Percentiles rank a stretch among this genome's conserved stretches.
phyloP scores from a whole-genome alignment of 2,888 invertebrate species.

The Apocheima hispidaria region DNA sequence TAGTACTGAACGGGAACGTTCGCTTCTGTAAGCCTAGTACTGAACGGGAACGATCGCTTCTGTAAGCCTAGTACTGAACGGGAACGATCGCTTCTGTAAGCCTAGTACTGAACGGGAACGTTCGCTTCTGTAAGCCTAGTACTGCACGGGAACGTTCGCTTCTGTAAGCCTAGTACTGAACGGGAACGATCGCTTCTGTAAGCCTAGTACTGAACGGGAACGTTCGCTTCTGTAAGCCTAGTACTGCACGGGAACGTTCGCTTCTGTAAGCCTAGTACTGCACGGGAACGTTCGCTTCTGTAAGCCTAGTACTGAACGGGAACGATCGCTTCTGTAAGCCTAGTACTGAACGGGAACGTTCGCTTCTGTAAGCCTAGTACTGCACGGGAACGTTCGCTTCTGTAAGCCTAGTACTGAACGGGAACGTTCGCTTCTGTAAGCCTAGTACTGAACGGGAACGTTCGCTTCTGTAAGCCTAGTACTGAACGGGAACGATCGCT shows the following conservation, averaged over 20 bases:
- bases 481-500: not conserved
- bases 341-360: slow-evolving; percentile 44
- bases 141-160: no score
- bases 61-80: no score
- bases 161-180: no score
- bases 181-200: no score
- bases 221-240: slow-evolving; percentile 89
- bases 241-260: slow-evolving; percentile 80
- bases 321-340: no score
- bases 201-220: no score
- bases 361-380: slow-evolving; percentile 73
- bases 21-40: no score
- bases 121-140: no score
- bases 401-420: slow-evolving; percentile 38
- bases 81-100: slow-evolving; percentile 90
- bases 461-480: not conserved
- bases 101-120: slow-evolving; percentile 84
- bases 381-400: not conserved
- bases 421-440: not conserved
- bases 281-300: no score
- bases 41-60: no score
- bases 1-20: no score
- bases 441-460: not conserved
- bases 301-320: no score
- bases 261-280: slow-evolving; percentile 78